phyloP scores from a whole-genome alignment of 2,797 vertebrate species.

The Podarcis lilfordi region DNA sequence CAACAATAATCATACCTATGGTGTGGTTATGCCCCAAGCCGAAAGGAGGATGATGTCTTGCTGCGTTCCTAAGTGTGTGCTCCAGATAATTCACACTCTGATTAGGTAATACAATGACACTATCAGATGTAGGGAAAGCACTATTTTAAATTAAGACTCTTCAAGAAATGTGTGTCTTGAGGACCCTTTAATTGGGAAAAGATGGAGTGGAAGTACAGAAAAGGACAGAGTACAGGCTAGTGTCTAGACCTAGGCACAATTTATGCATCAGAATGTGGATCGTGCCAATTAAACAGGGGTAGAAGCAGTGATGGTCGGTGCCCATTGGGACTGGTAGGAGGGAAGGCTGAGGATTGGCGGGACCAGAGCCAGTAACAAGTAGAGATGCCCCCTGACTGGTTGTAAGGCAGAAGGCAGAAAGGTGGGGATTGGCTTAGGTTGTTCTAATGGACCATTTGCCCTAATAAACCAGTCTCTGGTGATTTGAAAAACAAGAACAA shows the following conservation, averaged over 20 bases:
- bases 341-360: too few relatives aligned
- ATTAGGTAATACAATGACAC: slow-evolving; percentile 3
- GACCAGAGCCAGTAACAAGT: too few relatives aligned
- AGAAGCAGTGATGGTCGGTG: too few relatives aligned
- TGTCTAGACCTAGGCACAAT: background rate
- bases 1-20: background rate
- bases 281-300: too few relatives aligned
- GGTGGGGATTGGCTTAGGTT: too few relatives aligned
- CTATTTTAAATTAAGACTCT: background rate
- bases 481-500: too few relatives aligned
- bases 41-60: background rate
- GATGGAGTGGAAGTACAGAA: background rate
- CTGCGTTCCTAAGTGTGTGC: background rate
- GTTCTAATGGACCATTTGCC: too few relatives aligned
- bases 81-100: slow-evolving; percentile 14
- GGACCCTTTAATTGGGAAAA: background rate
- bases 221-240: background rate
- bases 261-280: too few relatives aligned
- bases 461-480: too few relatives aligned
- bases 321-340: too few relatives aligned
- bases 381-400: too few relatives aligned
- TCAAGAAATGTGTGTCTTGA: background rate
- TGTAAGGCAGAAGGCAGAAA: too few relatives aligned
- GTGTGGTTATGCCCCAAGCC: background rate
- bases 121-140: background rate